Conservation (phyloP, 35 echinoderm and acorn worm species). For the Heliocidaris erythrogramma region DNA sequence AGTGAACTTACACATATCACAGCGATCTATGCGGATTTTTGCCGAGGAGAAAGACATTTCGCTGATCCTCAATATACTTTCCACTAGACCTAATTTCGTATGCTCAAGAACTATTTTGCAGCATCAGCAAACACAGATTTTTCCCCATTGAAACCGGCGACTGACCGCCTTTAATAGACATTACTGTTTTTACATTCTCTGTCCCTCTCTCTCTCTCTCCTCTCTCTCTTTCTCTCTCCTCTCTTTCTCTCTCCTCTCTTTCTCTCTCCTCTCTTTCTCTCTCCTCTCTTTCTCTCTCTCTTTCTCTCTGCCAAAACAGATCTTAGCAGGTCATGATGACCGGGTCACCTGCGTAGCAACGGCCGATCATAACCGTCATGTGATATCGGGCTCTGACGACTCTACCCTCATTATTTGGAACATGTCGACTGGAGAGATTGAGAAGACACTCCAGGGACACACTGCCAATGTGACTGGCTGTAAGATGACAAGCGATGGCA, state of each 20-base stretch:
- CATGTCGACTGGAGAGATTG: constrained; percentile 88
- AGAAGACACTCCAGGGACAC: constrained; percentile 91
- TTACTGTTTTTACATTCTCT: no score
- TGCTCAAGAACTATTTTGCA: no score
- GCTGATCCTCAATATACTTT: no score
- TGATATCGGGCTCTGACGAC: constrained; percentile 92
- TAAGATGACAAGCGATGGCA: constrained; percentile 93
- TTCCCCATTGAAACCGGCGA: no score
- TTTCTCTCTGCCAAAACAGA: constrained; percentile 45
- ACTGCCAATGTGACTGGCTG: constrained; percentile 76
- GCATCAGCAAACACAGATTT: no score
- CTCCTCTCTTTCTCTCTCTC: neutral
- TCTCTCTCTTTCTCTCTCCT: neutral
- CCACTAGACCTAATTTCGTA: no score
- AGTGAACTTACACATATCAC: no score
- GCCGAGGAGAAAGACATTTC: no score
- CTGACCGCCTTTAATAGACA: no score
- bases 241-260: neutral
- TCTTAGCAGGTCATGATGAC: constrained; percentile 90
- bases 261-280: neutral
- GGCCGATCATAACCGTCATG: constrained; percentile 94
- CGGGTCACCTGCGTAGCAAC: constrained; percentile 82
- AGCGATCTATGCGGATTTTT: no score
- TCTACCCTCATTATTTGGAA: constrained; percentile 93
- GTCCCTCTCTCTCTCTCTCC: neutral